Conservation (phyloP, 2,797 vertebrate species). For the Crocodylus rhombifer region DNA sequence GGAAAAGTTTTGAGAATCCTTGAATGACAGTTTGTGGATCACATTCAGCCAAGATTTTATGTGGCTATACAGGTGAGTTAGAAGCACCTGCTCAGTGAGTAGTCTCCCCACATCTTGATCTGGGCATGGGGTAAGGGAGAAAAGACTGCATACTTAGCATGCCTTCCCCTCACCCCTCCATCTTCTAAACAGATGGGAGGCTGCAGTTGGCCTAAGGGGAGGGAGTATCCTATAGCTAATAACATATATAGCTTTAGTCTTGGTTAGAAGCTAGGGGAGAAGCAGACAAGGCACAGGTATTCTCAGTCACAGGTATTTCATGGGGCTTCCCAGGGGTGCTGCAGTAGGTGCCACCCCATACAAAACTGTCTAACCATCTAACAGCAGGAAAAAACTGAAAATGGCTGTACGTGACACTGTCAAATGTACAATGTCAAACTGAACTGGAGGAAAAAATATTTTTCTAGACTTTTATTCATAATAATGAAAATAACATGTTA, state of each 20-base stretch:
- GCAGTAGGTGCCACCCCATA: background rate
- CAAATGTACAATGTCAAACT: slow-evolving; percentile 10
- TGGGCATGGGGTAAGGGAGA: background rate
- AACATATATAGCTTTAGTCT: background rate
- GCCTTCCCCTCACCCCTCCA: fast-evolving
- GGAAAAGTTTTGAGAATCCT: background rate
- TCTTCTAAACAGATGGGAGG: background rate
- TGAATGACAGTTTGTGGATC: background rate
- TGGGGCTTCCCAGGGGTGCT: background rate
- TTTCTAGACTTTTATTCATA: slow-evolving; percentile 12
- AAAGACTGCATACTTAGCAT: background rate
- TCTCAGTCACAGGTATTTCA: background rate
- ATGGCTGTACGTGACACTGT: slow-evolving; percentile 10
- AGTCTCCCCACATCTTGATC: background rate
- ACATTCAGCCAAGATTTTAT: background rate
- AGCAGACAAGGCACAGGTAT: background rate
- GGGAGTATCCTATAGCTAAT: background rate
- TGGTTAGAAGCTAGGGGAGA: background rate
- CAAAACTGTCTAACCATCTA: background rate
- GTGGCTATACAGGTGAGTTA: background rate
- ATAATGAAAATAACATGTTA: background rate
- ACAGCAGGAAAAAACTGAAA: slow-evolving; percentile 10
- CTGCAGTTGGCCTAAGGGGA: background rate
- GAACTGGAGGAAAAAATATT: slow-evolving; percentile 8
- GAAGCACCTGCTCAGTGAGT: background rate